Percentiles rank a stretch among this genome's conserved stretches.
Conservation (phyloP, 2,113 vertebrate species). For the Tragelaphus imberbis region DNA sequence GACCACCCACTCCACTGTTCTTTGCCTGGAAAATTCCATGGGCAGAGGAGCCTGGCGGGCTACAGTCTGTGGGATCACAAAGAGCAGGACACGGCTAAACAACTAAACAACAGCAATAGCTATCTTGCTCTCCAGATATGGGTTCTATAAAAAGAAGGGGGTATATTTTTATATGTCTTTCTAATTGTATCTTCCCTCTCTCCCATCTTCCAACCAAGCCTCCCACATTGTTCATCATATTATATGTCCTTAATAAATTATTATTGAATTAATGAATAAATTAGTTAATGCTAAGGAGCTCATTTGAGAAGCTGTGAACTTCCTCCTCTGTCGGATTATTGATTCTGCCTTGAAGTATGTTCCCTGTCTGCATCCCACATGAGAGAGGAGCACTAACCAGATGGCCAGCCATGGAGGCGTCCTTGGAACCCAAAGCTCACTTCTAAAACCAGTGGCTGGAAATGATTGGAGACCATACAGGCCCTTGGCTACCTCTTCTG, state of each 20-base stretch:
- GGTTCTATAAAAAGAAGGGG: not conserved
- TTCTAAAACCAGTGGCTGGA: not conserved
- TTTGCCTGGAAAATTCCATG: not conserved
- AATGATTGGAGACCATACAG: not conserved
- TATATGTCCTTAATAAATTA: constrained; percentile 27
- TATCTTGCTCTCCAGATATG: not conserved
- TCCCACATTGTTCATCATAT: not conserved
- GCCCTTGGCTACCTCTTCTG: not conserved
- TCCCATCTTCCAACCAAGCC: not conserved
- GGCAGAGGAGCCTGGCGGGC: not conserved
- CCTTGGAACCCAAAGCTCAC: not conserved
- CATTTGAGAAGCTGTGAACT: constrained; percentile 42
- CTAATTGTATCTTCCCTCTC: not conserved
- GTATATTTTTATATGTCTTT: not conserved
- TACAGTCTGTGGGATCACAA: not conserved
- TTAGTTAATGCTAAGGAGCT: constrained; percentile 44
- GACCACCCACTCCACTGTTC: not conserved
- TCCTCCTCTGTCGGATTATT: constrained; percentile 38
- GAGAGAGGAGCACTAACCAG: not conserved
- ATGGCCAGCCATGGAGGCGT: not conserved
- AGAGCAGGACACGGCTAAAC: not conserved
- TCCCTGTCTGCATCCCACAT: constrained; percentile 9
- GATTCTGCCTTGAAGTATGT: constrained; percentile 23
- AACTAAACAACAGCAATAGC: not conserved
- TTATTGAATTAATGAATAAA: constrained; percentile 34